Evolutionary conservation across 1,140 invertebrate species (phyloP), one percentile per base, ranked within the genome.

Genomic region (Metaphire vulgaris): DNA sequence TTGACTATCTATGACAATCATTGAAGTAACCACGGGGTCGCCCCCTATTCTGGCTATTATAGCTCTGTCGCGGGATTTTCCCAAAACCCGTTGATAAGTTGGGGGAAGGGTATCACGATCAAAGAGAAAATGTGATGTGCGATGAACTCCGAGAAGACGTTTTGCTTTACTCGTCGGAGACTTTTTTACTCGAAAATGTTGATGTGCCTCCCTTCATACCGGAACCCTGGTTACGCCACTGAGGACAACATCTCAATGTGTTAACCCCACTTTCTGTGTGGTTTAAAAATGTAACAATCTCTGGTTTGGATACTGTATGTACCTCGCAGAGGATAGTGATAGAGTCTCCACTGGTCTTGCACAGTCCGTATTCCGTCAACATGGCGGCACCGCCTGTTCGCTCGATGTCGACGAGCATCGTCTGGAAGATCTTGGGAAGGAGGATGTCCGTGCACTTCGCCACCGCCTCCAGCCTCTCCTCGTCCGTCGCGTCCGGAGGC

Each of bases 281-380:
- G n/a, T n/a, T n/a, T n/a, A n/a, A n/a, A n/a, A n/a, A n/a, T n/a
- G n/a, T n/a, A n/a, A n/a, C n/a, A n/a, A n/a, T n/a, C n/a, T n/a
- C n/a, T 56, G 41, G 21, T 56, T 12, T 56, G 41, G 21, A n/a
- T 56, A 56, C 6, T 56, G 41, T 21, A 56, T 56, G 41, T 56
- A 31, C 29, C 66, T 41, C 29, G 75, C 78, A 21, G 66, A 64
- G 21, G 73, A 68, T 66, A 26, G 41, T 72, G 29, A 64, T 32
- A 1, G 28, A 28, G 33, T 72, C 66, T 28, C 31, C 67, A 12
- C 6, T 6, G 14, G 79, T 68, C 28, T 41, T 71, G 74, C 80
- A 81, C 31, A 77, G 33, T 21, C 80, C 80, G 67, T 80, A 81
- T 66, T 81, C 80, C 0, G 80, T 81, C 33, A 81, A 71, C 71